Conservation (phyloP, 2,888 invertebrate genomes). For the Trichogramma dendrolimi region DNA sequence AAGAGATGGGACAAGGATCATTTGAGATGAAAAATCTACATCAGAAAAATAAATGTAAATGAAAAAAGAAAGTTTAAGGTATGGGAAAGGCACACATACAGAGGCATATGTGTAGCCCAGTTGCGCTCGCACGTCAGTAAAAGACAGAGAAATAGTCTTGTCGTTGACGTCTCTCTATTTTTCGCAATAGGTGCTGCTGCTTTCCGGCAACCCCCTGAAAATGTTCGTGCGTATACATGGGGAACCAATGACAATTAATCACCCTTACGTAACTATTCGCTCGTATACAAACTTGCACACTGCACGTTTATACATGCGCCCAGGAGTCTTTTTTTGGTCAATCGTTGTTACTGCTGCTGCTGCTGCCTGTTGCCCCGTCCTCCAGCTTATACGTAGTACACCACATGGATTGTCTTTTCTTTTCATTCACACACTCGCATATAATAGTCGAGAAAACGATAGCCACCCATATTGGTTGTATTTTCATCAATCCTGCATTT, state of each 20-base stretch:
- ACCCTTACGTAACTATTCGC: slow-evolving; percentile 32
- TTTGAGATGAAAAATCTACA: too few relatives aligned
- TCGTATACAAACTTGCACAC: slow-evolving; percentile 3
- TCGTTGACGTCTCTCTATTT: slow-evolving; percentile 26
- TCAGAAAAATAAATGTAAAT: too few relatives aligned
- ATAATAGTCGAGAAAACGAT: too few relatives aligned
- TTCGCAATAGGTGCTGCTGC: slow-evolving; percentile 34
- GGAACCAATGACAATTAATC: slow-evolving; percentile 39
- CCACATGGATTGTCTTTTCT: too few relatives aligned
- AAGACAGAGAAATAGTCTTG: slow-evolving; percentile 23
- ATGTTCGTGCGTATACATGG: too few relatives aligned
- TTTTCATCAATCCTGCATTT: slow-evolving; percentile 28
- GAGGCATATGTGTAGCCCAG: not conserved
- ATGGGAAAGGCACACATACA: slow-evolving; percentile 1
- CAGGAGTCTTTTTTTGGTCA: not conserved
- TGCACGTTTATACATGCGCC: slow-evolving; percentile 6
- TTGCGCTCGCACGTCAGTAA: slow-evolving; percentile 5
- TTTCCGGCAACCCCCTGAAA: slow-evolving; percentile 23
- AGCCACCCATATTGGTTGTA: not conserved
- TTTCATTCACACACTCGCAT: too few relatives aligned
- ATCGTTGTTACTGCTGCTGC: too few relatives aligned
- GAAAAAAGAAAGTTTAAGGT: too few relatives aligned
- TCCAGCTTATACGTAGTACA: too few relatives aligned
- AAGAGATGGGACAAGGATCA: too few relatives aligned
- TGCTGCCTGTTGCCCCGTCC: too few relatives aligned